Evolutionary conservation across 2,888 invertebrate genomes (phyloP), one percentile per base, ranked within the genome.

Genomic region (Hipparchia semele): DNA sequence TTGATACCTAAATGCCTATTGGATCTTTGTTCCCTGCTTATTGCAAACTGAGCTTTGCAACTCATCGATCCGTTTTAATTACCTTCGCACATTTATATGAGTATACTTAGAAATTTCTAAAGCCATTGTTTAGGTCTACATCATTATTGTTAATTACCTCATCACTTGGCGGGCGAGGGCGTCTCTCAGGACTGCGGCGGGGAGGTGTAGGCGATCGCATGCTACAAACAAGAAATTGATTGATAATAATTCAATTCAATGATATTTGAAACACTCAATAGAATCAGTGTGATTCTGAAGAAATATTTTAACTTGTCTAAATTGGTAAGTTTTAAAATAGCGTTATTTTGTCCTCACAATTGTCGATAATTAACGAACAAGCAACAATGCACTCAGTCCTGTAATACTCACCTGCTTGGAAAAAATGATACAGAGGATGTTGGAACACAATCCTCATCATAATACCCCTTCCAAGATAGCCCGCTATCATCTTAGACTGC

Each of bases 141-240:
- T 49, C 12, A n/a, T 10, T 54, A 54, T 54, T 12, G 12, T 12
- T 54, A 54, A 1, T 71, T 74, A 86, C 87, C 86, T 88, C 88
- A 51, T 88, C 78, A 58, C 68, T 70, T 71, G 70, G 76, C 46
- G 76, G 68, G 9, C 75, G 69, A 39, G 75, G 60, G 60, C 76
- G 76, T 59, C 79, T 69, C 66, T 81, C 82, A 68, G 84, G 81
- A 59, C 80, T 78, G 73, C 83, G 84, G 53, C 83, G 86, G 68
- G 86, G 81, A 2, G 86, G 85, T 4, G 85, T 80, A 5, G 87
- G 85, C 0, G 89, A 83, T 0, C 87, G 86, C 89, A 88, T 89
- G 64, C 90, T 90, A 81, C 2, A 60, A 69, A 77, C 45, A 74
- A 12, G 45, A 7, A 23, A 23, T 23, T 23, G 23, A 23, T 23